Percentiles rank a stretch among this genome's conserved stretches.
These are phyloP conservation scores for Danio choprae DNA, from an alignment of 2,797 vertebrate genomes.

Conservation along the genomic window DNA sequence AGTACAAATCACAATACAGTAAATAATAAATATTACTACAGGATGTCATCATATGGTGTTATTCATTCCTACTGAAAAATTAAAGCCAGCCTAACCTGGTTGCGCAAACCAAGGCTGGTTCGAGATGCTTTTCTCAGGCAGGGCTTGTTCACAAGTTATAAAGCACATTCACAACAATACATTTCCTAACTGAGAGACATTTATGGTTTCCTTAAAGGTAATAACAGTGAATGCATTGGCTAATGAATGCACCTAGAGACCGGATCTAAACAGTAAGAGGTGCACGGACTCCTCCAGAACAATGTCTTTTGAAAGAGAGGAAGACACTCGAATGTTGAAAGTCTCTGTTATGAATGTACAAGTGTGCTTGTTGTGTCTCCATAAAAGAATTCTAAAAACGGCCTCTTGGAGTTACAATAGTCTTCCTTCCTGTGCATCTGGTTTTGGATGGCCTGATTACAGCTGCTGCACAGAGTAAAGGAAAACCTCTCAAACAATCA, in stretches of 20 bases:
- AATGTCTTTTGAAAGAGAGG: slow-evolving; percentile 30
- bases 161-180: not conserved
- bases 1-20: too few species aligned
- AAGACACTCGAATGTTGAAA: slow-evolving; percentile 12
- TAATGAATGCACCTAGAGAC: not conserved
- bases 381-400: slow-evolving; percentile 44
- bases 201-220: not conserved
- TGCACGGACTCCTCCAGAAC: slow-evolving; percentile 8
- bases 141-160: too few species aligned
- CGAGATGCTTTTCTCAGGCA: not conserved
- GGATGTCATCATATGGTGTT: too few species aligned
- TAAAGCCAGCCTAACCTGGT: too few species aligned
- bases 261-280: not conserved
- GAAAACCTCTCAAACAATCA: slow-evolving; percentile 23
- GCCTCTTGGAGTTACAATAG: slow-evolving; percentile 51
- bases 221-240: not conserved
- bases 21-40: too few species aligned
- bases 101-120: not conserved
- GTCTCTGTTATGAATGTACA: not conserved
- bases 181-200: not conserved
- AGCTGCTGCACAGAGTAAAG: slow-evolving; percentile 14
- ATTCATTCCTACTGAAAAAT: too few species aligned
- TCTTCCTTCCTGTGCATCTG: slow-evolving; percentile 57
- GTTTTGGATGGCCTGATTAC: slow-evolving; percentile 28
- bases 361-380: slow-evolving; percentile 4